These are phyloP conservation scores for Lepidonotus clava DNA, from an alignment of 2,888 invertebrate genomes.

Conservation along the genomic window DNA sequence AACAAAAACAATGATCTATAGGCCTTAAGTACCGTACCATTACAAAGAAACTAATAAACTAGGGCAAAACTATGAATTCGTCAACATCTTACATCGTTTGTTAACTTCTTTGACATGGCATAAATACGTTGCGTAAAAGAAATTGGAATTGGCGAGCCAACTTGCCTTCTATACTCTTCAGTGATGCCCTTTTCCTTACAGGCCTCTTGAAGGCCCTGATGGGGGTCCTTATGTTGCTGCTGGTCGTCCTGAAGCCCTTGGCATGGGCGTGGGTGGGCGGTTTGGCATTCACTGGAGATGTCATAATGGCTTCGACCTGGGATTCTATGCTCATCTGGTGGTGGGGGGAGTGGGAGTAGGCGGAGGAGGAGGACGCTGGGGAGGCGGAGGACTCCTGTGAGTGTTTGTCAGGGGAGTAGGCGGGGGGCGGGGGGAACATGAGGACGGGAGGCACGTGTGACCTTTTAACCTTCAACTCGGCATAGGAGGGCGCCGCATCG, in stretches of 20 bases:
- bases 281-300: not conserved
- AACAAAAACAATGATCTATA: too few species aligned
- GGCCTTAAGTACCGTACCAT: too few species aligned
- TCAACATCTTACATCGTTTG: too few species aligned
- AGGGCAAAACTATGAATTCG: too few species aligned
- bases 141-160: not conserved
- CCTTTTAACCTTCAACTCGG: not conserved
- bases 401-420: conserved; percentile 25
- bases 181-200: not conserved
- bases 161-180: conserved; percentile 31
- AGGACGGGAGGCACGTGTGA: not conserved
- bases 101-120: too few species aligned
- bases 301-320: conserved; percentile 42
- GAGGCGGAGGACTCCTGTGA: not conserved
- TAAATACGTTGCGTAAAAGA: too few species aligned
- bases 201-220: conserved; percentile 17
- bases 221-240: not conserved
- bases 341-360: not conserved
- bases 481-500: not conserved
- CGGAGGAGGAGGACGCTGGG: not conserved
- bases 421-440: conserved; percentile 32
- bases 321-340: conserved; percentile 43
- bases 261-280: not conserved
- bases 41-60: too few species aligned
- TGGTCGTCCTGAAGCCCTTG: not conserved